Evolutionary conservation across 2,888 invertebrate genomes (phyloP), one percentile per base, ranked within the genome.

Genomic region (Lingula anatina): DNA sequence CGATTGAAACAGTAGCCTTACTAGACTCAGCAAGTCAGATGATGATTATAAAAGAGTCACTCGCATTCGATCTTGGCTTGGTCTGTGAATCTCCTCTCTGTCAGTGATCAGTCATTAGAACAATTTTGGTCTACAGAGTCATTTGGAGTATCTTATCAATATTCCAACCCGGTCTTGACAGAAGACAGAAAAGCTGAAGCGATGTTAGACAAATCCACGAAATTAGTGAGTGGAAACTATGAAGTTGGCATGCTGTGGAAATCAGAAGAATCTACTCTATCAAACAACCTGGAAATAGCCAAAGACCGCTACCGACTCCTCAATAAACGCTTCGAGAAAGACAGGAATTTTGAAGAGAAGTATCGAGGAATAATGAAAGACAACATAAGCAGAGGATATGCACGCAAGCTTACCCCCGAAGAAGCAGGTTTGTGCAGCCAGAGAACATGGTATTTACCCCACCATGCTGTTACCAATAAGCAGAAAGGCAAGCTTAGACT

Each of bases 11-110:
- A 12, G 23, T 41, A 4, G 42, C 42, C n/a, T 20, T 41, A 5
- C 42, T 41, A 7, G 42, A 41, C n/a, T 41, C 42, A 5, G 42
- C 42, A 5, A 41, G 42, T 20, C 24, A 41, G 42, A 41, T 41
- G 25, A 41, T n/a, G 4, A 21, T 41, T 25, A 21, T 41, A 5
- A 41, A 41, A n/a, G 23, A 21, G 4, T 5, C 23, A 3, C 21
- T 41, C 5, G 42, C 42, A 7, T 12, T n/a, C 4, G 9, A 41
- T 7, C 21, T 41, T 5, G 21, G 21, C n/a, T 5, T 41, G 15
- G n/a, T n/a, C n/a, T n/a, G n/a, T n/a, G n/a, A n/a, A n/a, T n/a
- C n/a, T n/a, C n/a, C n/a, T n/a, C n/a, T n/a, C n/a, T n/a, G n/a
- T n/a, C n/a, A n/a, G n/a, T n/a, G 39, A 24, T 5, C 42, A 41